A percentile compares a stretch with the other conserved stretches of the same genome.
Evolutionary conservation across 2,797 vertebrate genomes (phyloP).

Genomic region (Bovichtus variegatus): DNA sequence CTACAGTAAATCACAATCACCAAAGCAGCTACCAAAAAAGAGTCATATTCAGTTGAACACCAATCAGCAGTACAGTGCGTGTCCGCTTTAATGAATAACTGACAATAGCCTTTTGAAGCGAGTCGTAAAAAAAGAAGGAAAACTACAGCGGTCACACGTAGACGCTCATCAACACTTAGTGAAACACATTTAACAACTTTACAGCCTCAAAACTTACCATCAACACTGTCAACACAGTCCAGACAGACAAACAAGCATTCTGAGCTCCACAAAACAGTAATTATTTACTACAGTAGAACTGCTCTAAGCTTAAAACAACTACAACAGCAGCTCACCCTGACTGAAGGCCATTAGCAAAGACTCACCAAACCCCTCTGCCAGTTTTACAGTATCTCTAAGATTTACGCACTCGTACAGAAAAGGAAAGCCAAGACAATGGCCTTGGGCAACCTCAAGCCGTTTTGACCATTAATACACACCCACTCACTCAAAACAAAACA

Average conservation of each 20-base stretch:
- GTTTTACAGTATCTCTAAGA: constrained; percentile 7
- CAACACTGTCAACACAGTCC: not conserved
- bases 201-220: not conserved
- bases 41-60: constrained; percentile 14
- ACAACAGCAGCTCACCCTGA: constrained; percentile 12
- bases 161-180: not conserved
- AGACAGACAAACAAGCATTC: constrained; percentile 2
- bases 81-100: not conserved
- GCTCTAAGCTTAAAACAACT: not conserved
- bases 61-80: constrained; percentile 10
- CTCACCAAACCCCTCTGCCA: constrained; percentile 28
- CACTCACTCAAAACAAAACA: constrained; percentile 39
- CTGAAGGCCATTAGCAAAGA: constrained; percentile 37
- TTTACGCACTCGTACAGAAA: constrained; percentile 40
- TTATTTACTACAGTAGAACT: constrained; percentile 1
- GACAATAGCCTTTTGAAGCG: not conserved
- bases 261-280: not conserved
- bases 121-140: not conserved
- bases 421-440: constrained; percentile 40
- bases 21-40: not conserved
- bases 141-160: not conserved
- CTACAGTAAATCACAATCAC: constrained; percentile 6
- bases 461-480: constrained; percentile 33
- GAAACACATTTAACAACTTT: constrained; percentile 1
- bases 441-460: constrained; percentile 24